Base-by-base conservation (phyloP, 2,888 invertebrate genomes). In the Syritta pipiens region DNA sequence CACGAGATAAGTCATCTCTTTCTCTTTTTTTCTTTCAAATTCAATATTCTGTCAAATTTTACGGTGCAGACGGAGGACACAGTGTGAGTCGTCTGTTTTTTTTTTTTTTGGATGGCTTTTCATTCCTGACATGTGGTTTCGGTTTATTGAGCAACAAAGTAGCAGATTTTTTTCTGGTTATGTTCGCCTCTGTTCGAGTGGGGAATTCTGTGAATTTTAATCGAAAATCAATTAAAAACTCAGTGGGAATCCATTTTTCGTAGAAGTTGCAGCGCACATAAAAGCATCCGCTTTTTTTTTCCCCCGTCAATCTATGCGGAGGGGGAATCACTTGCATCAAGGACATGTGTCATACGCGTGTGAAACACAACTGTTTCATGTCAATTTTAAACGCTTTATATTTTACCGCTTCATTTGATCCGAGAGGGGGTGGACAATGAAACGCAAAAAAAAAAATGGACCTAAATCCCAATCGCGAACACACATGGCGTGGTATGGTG, bases 201-300 rank as follows among this genome's bases (percentile, higher is more conserved):
- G 32, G 14, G 5, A 19, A 28, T 30, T 20, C 12, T 10, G 3
- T 32, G 59, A 60, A 24, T 46, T 46, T 60, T 60, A 60, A 60
- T 60, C 46, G 32, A 60, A 48, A 60, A 60, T 60, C 60, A 46
- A 60, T 60, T 60, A 26, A 60, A 35, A 46, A 17, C 35, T 32
- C 24, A 46, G 17, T 17, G 46, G 19, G 3, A 32, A 3, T 9
- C 35, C 7, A 14, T 12, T 20, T 30, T 32, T 19, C 1, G 28
- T 19, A 6, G 7, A 37, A 14, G 17, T 14, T 17, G 1, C 14
- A n/a, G 37, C 6, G 37, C n/a, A n/a, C n/a, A n/a, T n/a, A n/a
- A n/a, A 37, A 14, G 37, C 37, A 17, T 10, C n/a, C 9, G 24
- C 28, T 48, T 28, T 26, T 4, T 19, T 32, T 59, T 48, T 60